A percentile compares a stretch with the other conserved stretches of the same genome.
Evolutionary conservation across 2,888 invertebrate species (phyloP).

Genomic region (Glaucopsyche alexis): DNA sequence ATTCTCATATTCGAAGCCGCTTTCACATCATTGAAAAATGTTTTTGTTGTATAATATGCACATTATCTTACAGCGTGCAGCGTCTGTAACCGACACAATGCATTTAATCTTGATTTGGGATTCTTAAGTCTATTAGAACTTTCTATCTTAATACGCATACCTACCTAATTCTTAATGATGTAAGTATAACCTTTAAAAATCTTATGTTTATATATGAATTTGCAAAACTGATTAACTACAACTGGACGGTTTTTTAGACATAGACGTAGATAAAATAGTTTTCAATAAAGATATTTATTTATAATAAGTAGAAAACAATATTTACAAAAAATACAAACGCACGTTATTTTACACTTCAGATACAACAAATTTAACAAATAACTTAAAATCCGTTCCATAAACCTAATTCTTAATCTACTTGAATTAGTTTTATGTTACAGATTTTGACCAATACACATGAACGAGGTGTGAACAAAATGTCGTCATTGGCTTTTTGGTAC

Average conservation of each 20-base stretch:
- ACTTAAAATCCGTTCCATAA: background rate
- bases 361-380: constrained; percentile 18
- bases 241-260: background rate
- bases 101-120: background rate
- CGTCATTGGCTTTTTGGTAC: background rate
- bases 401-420: background rate
- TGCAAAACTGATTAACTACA: background rate
- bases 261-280: constrained; percentile 26
- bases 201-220: no score
- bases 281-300: constrained; percentile 56
- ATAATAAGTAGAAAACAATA: constrained; percentile 69
- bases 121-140: background rate
- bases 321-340: constrained; percentile 71
- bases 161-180: no score
- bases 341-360: constrained; percentile 6
- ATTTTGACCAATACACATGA: constrained; percentile 2
- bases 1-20: constrained; percentile 5
- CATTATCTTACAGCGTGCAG: constrained; percentile 28
- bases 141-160: background rate
- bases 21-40: constrained; percentile 27
- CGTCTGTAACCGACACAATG: constrained; percentile 22
- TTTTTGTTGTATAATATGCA: constrained; percentile 33
- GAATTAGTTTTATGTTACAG: background rate
- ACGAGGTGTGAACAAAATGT: background rate
- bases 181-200: no score